Conservation (phyloP, 2,797 vertebrate genomes). For the Glyptemys insculpta region DNA sequence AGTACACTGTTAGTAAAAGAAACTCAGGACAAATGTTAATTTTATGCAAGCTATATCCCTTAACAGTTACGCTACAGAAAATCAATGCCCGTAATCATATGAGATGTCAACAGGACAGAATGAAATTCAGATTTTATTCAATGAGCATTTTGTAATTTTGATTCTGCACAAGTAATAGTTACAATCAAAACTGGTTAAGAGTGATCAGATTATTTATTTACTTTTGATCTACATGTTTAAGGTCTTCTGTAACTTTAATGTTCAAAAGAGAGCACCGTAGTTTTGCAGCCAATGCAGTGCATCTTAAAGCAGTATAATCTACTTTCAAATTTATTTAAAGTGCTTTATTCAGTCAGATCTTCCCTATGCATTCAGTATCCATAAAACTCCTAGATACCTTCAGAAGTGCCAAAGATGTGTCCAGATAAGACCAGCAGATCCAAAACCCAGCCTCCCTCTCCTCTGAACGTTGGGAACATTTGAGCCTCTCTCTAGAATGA, state of each 20-base stretch:
- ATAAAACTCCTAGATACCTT: neutral
- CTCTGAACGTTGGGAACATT: neutral
- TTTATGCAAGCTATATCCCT: neutral
- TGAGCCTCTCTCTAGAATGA: neutral
- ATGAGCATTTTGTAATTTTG: neutral
- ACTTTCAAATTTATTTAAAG: neutral
- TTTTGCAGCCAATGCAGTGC: neutral
- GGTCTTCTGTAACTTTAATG: neutral
- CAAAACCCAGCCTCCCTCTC: neutral
- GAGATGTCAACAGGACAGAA: neutral
- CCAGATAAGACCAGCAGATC: neutral
- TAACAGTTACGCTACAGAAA: neutral
- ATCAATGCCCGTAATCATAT: neutral
- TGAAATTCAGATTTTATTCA: neutral
- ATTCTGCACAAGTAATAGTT: neutral
- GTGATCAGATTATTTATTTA: neutral
- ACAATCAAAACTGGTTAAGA: neutral
- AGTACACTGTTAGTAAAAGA: neutral
- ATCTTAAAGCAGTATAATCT: neutral
- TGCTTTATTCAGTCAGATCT: neutral
- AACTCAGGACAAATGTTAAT: neutral
- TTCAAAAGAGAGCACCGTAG: neutral
- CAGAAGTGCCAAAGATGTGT: neutral
- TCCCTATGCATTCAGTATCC: neutral
- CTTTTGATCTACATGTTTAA: neutral